phyloP scores from a whole-genome alignment of 1,140 invertebrate genomes.

The Bradynema listronoti region DNA sequence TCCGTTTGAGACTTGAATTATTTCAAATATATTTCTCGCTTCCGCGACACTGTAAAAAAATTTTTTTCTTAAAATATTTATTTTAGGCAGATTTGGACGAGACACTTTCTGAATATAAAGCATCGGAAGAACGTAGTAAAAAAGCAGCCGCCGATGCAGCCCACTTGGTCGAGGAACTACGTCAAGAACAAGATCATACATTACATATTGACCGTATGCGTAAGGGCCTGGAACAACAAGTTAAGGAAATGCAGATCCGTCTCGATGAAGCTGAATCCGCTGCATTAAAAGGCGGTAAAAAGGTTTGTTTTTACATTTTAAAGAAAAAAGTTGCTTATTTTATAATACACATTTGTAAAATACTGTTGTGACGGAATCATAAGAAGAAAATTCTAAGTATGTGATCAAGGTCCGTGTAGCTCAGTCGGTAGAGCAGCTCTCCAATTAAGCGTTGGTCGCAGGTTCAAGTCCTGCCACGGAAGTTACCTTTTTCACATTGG shows the following conservation, averaged over 20 bases:
- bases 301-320: constrained; percentile 29
- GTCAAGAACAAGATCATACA: constrained; percentile 96
- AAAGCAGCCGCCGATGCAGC: constrained; percentile 83
- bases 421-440: no score
- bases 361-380: no score
- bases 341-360: neutral
- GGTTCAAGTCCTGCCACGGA: no score
- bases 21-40: no score
- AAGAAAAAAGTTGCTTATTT: neutral
- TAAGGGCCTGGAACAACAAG: constrained; percentile 69
- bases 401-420: no score
- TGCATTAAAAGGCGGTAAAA: constrained; percentile 91
- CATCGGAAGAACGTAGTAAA: constrained; percentile 49
- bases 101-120: constrained; percentile 75
- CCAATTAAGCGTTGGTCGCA: no score
- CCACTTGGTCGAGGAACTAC: constrained; percentile 88
- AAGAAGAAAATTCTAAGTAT: no score
- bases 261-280: constrained; percentile 90
- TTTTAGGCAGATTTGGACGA: constrained; percentile 85
- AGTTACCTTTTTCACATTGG: no score
- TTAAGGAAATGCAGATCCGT: constrained; percentile 82
- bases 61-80: constrained; percentile 61
- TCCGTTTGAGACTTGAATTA: no score
- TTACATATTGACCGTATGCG: constrained; percentile 92
- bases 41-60: neutral